phyloP scores from a whole-genome alignment of 2,113 vertebrate genomes.

The Theristicus caerulescens region DNA sequence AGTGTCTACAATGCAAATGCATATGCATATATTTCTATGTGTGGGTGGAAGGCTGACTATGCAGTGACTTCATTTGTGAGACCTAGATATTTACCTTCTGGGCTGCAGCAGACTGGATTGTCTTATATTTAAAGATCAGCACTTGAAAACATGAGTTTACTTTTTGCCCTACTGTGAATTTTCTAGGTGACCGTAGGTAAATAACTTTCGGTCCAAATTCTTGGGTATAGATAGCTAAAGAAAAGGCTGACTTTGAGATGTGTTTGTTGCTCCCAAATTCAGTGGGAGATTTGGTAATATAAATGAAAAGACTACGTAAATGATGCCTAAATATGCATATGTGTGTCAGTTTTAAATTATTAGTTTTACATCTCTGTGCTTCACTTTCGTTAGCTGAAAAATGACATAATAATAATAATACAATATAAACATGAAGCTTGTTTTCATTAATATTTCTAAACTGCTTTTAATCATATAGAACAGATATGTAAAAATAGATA shows the following conservation, averaged over 20 bases:
- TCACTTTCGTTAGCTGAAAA: neutral
- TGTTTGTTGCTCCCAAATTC: neutral
- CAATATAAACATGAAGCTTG: neutral
- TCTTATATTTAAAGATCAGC: neutral
- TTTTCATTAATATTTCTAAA: neutral
- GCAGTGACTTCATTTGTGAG: neutral
- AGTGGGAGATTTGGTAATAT: neutral
- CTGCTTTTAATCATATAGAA: neutral
- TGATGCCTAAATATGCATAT: neutral
- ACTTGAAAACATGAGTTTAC: neutral
- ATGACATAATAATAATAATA: neutral
- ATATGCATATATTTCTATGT: neutral
- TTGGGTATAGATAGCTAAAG: neutral
- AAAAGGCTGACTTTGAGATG: neutral
- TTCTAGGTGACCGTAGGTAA: neutral
- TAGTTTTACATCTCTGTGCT: neutral
- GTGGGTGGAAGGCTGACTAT: neutral
- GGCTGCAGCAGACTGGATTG: neutral
- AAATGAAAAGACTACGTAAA: neutral
- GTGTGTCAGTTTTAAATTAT: neutral
- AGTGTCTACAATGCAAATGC: neutral
- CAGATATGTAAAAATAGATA: neutral
- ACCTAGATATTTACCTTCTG: neutral
- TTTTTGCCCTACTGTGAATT: neutral
- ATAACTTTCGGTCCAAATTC: neutral